Evolutionary conservation across 2,113 vertebrate species (phyloP).

Genomic region (Oryctolagus cuniculus): DNA sequence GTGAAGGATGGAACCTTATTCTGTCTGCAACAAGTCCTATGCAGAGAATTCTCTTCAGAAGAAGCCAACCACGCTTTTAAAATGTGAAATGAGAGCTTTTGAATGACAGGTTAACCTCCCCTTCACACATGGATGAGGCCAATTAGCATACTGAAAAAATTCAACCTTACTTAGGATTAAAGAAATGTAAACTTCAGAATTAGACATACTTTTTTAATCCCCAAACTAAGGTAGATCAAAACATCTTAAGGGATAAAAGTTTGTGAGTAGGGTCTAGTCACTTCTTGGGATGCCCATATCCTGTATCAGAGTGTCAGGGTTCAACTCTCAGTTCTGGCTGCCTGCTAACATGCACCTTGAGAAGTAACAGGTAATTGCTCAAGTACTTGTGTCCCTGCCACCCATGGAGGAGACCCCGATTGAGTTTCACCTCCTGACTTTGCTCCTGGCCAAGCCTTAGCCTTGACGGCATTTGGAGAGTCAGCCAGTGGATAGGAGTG

Average conservation of each 20-base stretch:
- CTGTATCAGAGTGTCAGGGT: no score
- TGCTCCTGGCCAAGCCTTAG: no score
- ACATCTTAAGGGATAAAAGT: neutral
- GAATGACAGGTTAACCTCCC: neutral
- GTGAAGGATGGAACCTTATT: neutral
- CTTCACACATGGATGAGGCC: conserved; percentile 2
- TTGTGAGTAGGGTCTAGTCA: neutral
- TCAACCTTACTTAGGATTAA: conserved; percentile 12
- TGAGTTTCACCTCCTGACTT: no score
- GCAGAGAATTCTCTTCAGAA: neutral
- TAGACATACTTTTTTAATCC: conserved; percentile 43
- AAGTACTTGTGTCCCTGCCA: no score
- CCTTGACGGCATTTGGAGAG: no score
- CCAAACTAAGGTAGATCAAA: conserved; percentile 12
- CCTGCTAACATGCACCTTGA: no score
- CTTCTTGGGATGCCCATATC: no score
- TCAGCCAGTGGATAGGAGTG: no score
- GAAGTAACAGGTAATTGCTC: no score
- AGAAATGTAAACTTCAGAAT: conserved; percentile 35
- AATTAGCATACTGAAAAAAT: neutral
- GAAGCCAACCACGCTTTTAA: neutral
- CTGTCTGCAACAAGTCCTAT: neutral
- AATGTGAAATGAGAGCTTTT: conserved; percentile 12
- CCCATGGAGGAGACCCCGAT: no score
- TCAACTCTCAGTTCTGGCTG: no score